A percentile compares a stretch with the other conserved stretches of the same genome.
phyloP scores from a whole-genome alignment of 1,140 invertebrate genomes.

The Lordiphosa stackelbergi region DNA sequence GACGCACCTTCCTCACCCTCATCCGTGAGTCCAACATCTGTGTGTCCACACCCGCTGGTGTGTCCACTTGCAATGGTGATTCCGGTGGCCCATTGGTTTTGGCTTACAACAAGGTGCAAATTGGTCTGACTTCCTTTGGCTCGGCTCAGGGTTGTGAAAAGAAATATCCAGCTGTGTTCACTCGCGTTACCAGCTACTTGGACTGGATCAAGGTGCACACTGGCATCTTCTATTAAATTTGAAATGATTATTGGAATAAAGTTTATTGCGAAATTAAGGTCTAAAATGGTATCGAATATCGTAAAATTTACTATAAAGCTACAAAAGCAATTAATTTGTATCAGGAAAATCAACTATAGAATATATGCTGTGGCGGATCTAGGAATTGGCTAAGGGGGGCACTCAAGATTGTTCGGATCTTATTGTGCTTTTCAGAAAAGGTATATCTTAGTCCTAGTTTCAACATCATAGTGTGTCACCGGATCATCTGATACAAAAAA shows the following conservation, averaged over 20 bases:
- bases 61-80: constrained; percentile 77
- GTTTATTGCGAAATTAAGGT: background rate
- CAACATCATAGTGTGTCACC: too few species aligned
- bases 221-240: constrained; percentile 47
- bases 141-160: constrained; percentile 78
- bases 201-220: constrained; percentile 78
- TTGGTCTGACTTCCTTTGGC: constrained; percentile 80
- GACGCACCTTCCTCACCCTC: constrained; percentile 25
- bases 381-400: too few species aligned
- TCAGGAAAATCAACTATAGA: too few species aligned
- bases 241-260: background rate
- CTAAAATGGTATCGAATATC: background rate
- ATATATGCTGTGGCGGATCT: too few species aligned
- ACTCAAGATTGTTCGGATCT: too few species aligned
- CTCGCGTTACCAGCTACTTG: constrained; percentile 79
- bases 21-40: constrained; percentile 59
- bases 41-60: constrained; percentile 39
- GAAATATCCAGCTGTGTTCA: constrained; percentile 78
- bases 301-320: too few species aligned
- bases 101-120: constrained; percentile 30
- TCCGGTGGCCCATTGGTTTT: constrained; percentile 78
- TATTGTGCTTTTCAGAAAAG: too few species aligned
- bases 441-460: too few species aligned
- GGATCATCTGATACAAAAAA: too few species aligned
- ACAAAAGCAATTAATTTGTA: too few species aligned